Evolutionary conservation across 2,797 vertebrate genomes (phyloP), one percentile per base, ranked within the genome.

Genomic region (Lepidocolaptes lacrymiger): DNA sequence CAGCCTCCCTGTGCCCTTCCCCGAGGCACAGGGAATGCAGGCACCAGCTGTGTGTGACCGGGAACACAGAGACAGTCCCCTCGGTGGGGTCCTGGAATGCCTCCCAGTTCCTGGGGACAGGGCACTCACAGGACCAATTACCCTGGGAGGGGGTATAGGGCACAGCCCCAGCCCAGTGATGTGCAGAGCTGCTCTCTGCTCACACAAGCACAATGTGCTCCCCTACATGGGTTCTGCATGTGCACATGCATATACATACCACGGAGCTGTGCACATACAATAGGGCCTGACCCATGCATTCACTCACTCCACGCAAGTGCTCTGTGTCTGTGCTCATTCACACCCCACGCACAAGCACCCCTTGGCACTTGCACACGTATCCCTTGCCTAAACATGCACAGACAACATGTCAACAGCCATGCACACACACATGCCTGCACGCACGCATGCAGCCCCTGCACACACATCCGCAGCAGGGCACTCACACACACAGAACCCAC

Each of bases 191-290:
- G 51, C 67, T 23, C 30, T 55, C 46, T 36, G 41, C 30, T 74
- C 24, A 4, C 18, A 37, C n/a, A 19, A 0, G 1, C 30, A 39
- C 62, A 8, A 1, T 0, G 5, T 34, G 30, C 43, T 63, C 39
- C 44, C 44, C 23, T 0, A 0, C 20, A 7, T 4, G 8, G 26
- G 24, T 11, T 14, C 19, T n/a, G 32, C 0, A 0, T 3, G 46
- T 5, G 62, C 14, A 44, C 48, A 3, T 1, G 4, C 32, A 10
- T 3, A 9, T 13, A 14, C 43, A 14, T 13, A 6, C 58, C 18
- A 5, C 28, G 48, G 41, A 51, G 36, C 49, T 58, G 7, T 2
- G 15, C 51, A 11, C 11, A 24, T 32, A 14, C 6, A 3, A 12
- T 19, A 34, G 48, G 26, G 19, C n/a, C 48, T 19, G 16, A 46